Percentiles rank a stretch among this genome's conserved stretches.
These are phyloP conservation scores for Drosophila eugracilis DNA, from an alignment of 1,140 invertebrate species.

Conservation along the genomic window DNA sequence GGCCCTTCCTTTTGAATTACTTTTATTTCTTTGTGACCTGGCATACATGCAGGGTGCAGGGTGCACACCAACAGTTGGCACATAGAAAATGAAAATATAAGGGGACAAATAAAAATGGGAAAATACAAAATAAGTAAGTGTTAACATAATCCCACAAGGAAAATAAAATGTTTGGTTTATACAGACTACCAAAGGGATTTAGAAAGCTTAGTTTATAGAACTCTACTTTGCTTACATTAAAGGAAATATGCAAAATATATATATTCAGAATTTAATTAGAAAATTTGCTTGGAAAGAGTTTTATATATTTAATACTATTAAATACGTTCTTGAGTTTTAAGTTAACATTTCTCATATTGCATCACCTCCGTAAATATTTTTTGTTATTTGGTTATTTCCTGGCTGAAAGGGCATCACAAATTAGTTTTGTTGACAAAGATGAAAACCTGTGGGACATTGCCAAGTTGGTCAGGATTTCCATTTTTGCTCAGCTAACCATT, in stretches of 20 bases:
- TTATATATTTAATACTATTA: too few relatives aligned
- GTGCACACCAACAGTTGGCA: slow-evolving; percentile 44
- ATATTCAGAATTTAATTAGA: not conserved
- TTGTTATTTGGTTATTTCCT: too few relatives aligned
- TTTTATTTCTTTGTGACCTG: slow-evolving; percentile 44
- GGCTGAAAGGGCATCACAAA: not conserved
- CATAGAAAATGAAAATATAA: slow-evolving; percentile 39
- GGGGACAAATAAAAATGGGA: slow-evolving; percentile 12
- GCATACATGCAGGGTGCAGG: too few relatives aligned
- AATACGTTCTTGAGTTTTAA: too few relatives aligned
- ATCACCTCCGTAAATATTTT: too few relatives aligned
- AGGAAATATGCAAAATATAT: not conserved
- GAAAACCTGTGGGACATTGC: not conserved
- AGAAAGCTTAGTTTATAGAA: not conserved
- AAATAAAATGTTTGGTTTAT: slow-evolving; percentile 14
- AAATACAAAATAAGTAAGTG: slow-evolving; percentile 20
- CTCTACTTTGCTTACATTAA: not conserved
- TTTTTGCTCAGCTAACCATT: slow-evolving; percentile 47
- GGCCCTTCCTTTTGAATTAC: slow-evolving; percentile 4
- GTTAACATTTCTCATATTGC: not conserved
- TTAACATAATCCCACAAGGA: slow-evolving; percentile 16
- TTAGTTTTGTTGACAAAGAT: not conserved
- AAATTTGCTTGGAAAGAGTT: not conserved
- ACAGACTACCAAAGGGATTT: slow-evolving; percentile 1
- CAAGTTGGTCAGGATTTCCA: slow-evolving; percentile 8